phyloP scores from a whole-genome alignment of 1,140 invertebrate species.

The Atta colombica region DNA sequence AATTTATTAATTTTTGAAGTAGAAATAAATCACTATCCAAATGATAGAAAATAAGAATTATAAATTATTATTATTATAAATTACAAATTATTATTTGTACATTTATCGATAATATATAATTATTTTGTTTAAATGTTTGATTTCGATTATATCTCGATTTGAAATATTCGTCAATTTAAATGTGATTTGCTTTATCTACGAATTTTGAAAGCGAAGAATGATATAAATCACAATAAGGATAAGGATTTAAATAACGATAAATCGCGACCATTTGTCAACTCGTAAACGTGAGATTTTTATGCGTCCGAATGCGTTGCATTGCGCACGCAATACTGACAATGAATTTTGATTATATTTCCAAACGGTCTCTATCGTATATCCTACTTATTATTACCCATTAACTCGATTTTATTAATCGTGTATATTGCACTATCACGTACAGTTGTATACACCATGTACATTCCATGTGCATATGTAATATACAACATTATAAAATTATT shows the following conservation, averaged over 20 bases:
- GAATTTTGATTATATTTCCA: conserved; percentile 13
- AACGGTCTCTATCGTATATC: background rate
- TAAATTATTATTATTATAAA: background rate
- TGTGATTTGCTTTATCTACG: background rate
- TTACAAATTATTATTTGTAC: conserved; percentile 1
- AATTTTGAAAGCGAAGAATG: background rate
- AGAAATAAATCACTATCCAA: background rate
- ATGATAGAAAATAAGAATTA: background rate
- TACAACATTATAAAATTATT: background rate
- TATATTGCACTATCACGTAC: background rate
- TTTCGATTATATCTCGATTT: background rate
- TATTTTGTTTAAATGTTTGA: background rate
- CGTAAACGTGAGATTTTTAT: background rate
- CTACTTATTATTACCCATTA: background rate
- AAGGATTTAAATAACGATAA: background rate
- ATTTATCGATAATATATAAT: background rate
- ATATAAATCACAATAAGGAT: background rate
- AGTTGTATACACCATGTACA: background rate
- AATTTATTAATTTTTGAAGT: background rate
- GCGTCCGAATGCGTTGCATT: background rate
- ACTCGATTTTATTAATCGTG: conserved; percentile 3
- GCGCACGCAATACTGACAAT: background rate
- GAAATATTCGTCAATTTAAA: background rate
- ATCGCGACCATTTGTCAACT: background rate
- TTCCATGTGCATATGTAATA: background rate